These are phyloP conservation scores for Scyliorhinus canicula DNA, from an alignment of 2,797 vertebrate genomes.

Conservation along the genomic window DNA sequence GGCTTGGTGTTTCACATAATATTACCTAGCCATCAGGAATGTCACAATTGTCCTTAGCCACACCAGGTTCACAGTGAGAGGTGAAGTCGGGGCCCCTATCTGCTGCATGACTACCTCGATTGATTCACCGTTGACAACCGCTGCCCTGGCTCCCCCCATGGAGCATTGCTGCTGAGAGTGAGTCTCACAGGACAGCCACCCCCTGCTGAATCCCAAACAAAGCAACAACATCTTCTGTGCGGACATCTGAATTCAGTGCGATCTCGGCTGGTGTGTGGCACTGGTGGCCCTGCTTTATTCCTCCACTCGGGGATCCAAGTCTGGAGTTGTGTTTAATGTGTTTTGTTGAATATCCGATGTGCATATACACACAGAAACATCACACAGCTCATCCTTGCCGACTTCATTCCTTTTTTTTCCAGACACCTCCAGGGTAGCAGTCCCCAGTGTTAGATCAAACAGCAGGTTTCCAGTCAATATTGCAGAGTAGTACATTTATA, in stretches of 20 bases:
- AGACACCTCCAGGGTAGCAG: neutral
- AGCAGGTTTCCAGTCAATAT: constrained; percentile 40
- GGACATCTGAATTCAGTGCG: neutral
- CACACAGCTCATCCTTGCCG: constrained; percentile 57
- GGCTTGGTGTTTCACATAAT: neutral
- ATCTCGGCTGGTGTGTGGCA: neutral
- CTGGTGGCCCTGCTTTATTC: neutral
- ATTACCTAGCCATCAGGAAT: neutral
- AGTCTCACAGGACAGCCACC: neutral
- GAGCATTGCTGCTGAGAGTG: neutral
- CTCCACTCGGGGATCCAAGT: neutral
- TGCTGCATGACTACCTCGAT: too few species aligned
- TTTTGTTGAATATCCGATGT: neutral
- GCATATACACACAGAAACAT: neutral
- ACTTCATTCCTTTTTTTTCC: constrained; percentile 45
- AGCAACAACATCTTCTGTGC: neutral
- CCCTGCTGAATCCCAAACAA: neutral
- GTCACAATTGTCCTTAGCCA: neutral
- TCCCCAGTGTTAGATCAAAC: constrained; percentile 43
- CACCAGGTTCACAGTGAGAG: neutral
- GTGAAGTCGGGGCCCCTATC: too few species aligned
- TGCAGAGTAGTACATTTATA: constrained; percentile 43
- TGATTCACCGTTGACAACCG: neutral
- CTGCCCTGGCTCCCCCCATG: neutral
- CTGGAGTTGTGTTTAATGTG: neutral